A percentile compares a stretch with the other conserved stretches of the same genome.
These are phyloP conservation scores for Corythoichthys intestinalis DNA, from an alignment of 2,113 vertebrate species.

Conservation along the genomic window DNA sequence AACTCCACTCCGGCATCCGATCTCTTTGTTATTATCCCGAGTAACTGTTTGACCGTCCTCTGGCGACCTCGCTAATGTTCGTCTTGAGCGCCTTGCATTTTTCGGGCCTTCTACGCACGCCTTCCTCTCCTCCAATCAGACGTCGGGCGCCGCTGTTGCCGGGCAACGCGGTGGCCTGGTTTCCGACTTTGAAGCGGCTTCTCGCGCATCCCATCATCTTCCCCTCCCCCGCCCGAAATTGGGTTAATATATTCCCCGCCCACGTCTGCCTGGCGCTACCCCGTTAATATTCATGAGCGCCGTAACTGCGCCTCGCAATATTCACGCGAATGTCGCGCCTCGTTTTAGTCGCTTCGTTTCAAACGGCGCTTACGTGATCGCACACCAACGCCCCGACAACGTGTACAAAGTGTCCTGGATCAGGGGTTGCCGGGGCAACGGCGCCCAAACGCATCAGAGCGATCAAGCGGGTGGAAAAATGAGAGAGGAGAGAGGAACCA, in stretches of 20 bases:
- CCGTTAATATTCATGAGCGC: slow-evolving; percentile 6
- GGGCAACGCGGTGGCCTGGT: slow-evolving; percentile 37
- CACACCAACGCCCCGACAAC: slow-evolving; percentile 6
- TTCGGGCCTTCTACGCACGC: neutral
- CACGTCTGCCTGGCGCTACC: neutral
- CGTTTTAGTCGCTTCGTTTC: slow-evolving; percentile 7
- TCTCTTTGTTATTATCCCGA: neutral
- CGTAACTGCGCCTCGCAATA: neutral
- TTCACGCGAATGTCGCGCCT: neutral
- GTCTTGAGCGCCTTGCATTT: neutral
- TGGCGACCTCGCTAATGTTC: neutral
- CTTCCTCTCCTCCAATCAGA: slow-evolving; percentile 34
- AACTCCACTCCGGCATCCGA: neutral
- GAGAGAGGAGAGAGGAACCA: slow-evolving; percentile 8
- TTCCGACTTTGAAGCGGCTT: neutral
- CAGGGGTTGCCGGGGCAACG: slow-evolving; percentile 64
- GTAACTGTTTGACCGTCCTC: neutral
- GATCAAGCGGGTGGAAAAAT: slow-evolving; percentile 16
- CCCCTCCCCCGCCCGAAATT: slow-evolving; percentile 27
- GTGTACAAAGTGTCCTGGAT: slow-evolving; percentile 63
- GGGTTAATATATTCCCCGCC: slow-evolving; percentile 32
- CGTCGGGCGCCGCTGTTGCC: slow-evolving; percentile 41
- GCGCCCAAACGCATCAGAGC: slow-evolving; percentile 51
- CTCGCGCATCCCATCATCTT: no score
- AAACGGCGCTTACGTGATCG: slow-evolving; percentile 7